phyloP scores from a whole-genome alignment of 2,113 vertebrate species.

The Brachionichthys hirsutus region DNA sequence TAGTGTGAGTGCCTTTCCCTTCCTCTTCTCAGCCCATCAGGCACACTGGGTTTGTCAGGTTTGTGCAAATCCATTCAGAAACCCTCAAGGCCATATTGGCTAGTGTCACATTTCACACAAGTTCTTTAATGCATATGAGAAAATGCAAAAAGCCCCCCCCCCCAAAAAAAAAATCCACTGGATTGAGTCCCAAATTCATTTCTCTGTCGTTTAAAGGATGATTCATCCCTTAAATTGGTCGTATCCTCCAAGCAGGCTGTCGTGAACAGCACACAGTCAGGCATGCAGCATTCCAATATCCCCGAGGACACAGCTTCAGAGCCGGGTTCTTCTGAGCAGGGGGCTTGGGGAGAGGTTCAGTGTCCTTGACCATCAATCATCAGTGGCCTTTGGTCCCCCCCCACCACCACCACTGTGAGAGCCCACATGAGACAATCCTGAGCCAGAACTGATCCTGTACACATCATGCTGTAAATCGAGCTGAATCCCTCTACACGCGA shows the following conservation, averaged over 20 bases:
- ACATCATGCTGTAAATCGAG: slow-evolving; percentile 50
- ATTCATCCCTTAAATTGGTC: slow-evolving; percentile 38
- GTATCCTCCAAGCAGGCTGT: slow-evolving; percentile 40
- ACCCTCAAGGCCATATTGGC: background rate
- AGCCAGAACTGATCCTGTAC: slow-evolving; percentile 61
- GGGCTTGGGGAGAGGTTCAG: slow-evolving; percentile 59
- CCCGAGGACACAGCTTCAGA: slow-evolving; percentile 60
- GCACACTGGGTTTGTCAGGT: background rate
- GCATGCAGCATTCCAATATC: slow-evolving; percentile 61
- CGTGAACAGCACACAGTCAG: slow-evolving; percentile 43
- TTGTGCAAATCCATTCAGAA: slow-evolving; percentile 10
- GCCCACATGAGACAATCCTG: slow-evolving; percentile 58
- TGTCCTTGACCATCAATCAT: slow-evolving; percentile 82
- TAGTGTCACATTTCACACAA: background rate
- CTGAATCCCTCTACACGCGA: slow-evolving; percentile 53
- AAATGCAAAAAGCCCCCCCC: background rate
- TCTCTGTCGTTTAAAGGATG: slow-evolving; percentile 31
- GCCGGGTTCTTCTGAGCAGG: slow-evolving; percentile 49
- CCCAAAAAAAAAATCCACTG: too few species aligned
- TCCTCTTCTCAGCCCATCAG: slow-evolving; percentile 1
- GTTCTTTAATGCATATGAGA: background rate
- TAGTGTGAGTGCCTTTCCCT: background rate
- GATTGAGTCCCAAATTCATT: slow-evolving; percentile 19
- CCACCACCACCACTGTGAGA: slow-evolving; percentile 49
- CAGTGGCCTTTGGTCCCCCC: slow-evolving; percentile 70